phyloP scores from a whole-genome alignment of 2,797 vertebrate genomes.

The Echeneis naucrates region DNA sequence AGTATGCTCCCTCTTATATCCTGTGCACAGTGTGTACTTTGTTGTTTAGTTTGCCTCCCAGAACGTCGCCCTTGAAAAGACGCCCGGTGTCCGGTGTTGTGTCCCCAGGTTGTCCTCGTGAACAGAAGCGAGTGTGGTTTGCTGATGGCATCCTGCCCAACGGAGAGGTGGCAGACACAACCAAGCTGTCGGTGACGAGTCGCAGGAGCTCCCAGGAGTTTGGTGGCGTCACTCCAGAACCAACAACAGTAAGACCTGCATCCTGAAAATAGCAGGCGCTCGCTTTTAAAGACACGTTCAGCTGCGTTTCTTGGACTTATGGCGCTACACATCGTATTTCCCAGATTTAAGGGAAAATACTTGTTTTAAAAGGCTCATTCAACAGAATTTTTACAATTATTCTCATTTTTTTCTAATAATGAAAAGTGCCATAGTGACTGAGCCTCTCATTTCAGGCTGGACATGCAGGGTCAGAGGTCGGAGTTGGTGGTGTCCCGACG shows the following conservation, averaged over 20 bases:
- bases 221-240: conserved; percentile 71
- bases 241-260: conserved; percentile 62
- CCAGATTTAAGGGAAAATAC: too few relatives aligned
- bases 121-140: conserved; percentile 96
- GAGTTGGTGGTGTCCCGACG: background rate
- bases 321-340: too few relatives aligned
- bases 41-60: background rate
- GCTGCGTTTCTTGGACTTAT: background rate
- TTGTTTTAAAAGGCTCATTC: too few relatives aligned
- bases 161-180: conserved; percentile 94
- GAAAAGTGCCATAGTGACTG: background rate
- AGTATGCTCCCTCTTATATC: conserved; percentile 74
- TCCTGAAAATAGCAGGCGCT: background rate
- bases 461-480: conserved; percentile 48
- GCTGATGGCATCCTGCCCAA: conserved; percentile 96
- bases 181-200: conserved; percentile 85
- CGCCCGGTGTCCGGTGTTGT: conserved; percentile 1
- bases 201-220: conserved; percentile 86
- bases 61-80: background rate
- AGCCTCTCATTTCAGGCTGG: conserved; percentile 63
- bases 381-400: too few relatives aligned
- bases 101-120: conserved; percentile 84
- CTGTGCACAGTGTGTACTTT: background rate
- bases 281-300: background rate
- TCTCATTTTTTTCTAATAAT: too few relatives aligned